Conservation (phyloP, 2,888 invertebrate species). For the Rhodophaea formosa region DNA sequence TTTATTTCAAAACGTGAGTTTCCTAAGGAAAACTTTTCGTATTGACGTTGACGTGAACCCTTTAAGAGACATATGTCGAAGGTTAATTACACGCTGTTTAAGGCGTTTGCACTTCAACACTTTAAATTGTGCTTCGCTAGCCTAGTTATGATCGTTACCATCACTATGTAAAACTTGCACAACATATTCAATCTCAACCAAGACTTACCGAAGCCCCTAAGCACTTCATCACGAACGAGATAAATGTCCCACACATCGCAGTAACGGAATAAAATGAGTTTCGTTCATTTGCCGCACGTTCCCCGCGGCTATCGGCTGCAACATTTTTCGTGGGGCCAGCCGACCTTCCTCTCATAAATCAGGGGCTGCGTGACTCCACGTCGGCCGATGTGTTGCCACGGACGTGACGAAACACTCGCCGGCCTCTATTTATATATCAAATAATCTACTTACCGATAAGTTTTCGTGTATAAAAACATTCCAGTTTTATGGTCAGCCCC, state of each 20-base stretch:
- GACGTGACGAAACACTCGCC: conserved; percentile 64
- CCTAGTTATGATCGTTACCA: no score
- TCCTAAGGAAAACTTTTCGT: no score
- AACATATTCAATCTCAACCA: background rate
- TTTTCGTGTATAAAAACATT: conserved; percentile 13
- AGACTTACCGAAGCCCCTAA: conserved; percentile 6
- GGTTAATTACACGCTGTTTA: no score
- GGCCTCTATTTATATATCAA: conserved; percentile 4
- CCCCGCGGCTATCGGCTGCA: conserved; percentile 61
- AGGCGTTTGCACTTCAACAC: no score
- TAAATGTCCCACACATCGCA: conserved; percentile 48
- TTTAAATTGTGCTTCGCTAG: no score
- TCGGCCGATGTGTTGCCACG: conserved; percentile 56
- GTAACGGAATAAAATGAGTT: conserved; percentile 62
- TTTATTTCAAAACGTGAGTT: no score
- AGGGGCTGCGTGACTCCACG: conserved; percentile 68
- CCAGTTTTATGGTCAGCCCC: background rate
- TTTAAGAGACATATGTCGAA: no score
- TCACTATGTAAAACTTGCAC: conserved; percentile 3
- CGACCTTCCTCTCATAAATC: conserved; percentile 71
- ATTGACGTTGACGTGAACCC: no score
- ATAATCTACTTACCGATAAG: conserved; percentile 15
- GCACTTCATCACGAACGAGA: conserved; percentile 35
- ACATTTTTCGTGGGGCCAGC: conserved; percentile 56
- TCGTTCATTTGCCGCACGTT: conserved; percentile 63